Base-by-base conservation (phyloP, 2,888 invertebrate species). In the Alloplasta piceator region DNA sequence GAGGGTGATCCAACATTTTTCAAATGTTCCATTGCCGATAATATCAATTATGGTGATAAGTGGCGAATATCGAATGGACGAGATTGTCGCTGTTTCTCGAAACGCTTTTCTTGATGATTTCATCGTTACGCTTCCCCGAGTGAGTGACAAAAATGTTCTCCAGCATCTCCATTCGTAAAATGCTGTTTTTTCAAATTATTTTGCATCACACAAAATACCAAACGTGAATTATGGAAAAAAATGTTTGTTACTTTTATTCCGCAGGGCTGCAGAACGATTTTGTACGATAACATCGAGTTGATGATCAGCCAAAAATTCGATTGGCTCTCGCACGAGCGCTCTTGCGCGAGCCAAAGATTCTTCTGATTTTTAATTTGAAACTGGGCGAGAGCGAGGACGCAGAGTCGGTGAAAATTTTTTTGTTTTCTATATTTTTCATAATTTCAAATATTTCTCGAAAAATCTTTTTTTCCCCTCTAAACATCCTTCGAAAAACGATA, bases 1-100 rank as follows among this genome's bases (percentile, higher is more conserved):
- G 93, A 93, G 0, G 94, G 94, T 89, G 94, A 94, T 83, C 94
- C 94, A 0, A 91, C 93, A 6, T 90, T 94, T 6, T 94, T 94
- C 88, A 92, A 93, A 78, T 90, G 93, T 75, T 93, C 93, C 50
- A 93, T 94, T 43, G 91, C 90, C 10, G 93, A 94, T 74, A 94
- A 94, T 86, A 94, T 95, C 77, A 92, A 93, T 5, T 94, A 94
- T 86, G 94, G 94, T 6, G 93, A 93, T 71, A 14, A 93, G 92
- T 85, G 83, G 92, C 39, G 83, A 86, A 4, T 91, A 93, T 1
- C 66, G 88, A 6, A 92, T 92, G 90, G 90, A 90, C 6, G 93
- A 93, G 71, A 91, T 94, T 16, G 92, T 93, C 1, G 81, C 83
- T 14, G 91, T 91, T 14, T 91, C 92, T 1, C 89, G 90, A 75